Evolutionary conservation across 2,797 vertebrate genomes (phyloP).

Genomic region (Buphagus erythrorhynchus): DNA sequence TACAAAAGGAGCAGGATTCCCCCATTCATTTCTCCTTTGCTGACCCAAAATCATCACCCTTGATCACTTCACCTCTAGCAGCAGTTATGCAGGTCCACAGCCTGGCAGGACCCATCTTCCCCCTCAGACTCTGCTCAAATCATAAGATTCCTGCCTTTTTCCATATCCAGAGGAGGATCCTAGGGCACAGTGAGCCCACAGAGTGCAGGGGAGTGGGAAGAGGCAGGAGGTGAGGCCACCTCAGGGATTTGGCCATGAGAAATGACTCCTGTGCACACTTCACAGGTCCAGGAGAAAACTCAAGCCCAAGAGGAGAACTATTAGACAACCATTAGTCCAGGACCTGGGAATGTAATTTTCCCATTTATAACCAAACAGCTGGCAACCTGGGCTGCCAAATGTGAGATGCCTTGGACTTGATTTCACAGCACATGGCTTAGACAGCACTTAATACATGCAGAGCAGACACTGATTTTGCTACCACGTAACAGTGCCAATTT

Average conservation of each 20-base stretch:
- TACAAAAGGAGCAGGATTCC: neutral
- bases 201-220: fast-evolving
- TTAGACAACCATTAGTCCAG: neutral
- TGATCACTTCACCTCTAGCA: neutral
- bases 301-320: neutral
- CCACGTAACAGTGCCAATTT: neutral
- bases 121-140: neutral
- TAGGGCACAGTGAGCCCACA: neutral
- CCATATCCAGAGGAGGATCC: neutral
- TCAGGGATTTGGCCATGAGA: neutral
- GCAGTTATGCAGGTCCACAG: neutral
- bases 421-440: neutral
- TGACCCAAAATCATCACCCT: neutral
- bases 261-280: fast-evolving
- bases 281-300: neutral
- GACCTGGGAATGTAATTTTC: neutral
- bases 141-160: neutral
- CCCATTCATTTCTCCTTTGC: neutral
- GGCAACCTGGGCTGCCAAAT: neutral
- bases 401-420: neutral
- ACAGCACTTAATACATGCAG: neutral
- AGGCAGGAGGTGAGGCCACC: neutral
- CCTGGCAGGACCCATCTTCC: neutral
- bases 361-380: neutral
- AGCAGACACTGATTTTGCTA: neutral